Evolutionary conservation across 2,113 vertebrate species (phyloP).

Genomic region (Saguinus imperator): DNA sequence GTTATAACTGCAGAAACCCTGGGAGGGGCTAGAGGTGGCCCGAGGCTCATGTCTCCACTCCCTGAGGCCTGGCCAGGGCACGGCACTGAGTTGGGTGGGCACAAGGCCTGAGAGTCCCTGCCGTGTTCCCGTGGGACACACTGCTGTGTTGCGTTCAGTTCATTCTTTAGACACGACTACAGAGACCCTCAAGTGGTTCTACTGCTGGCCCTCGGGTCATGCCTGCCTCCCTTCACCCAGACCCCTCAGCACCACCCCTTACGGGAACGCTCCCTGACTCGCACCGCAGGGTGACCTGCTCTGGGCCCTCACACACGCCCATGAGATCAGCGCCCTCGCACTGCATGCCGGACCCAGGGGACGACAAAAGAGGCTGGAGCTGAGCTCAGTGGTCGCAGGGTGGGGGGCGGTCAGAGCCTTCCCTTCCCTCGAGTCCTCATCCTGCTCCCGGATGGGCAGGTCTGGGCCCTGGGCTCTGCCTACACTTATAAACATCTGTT

Average conservation of each 20-base stretch:
- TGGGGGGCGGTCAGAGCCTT: too few relatives aligned
- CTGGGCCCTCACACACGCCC: neutral
- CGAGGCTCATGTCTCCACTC: neutral
- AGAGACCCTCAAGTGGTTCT: too few relatives aligned
- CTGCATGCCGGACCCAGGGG: neutral
- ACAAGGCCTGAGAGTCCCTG: too few relatives aligned
- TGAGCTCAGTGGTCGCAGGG: too few relatives aligned
- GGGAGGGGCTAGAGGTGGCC: neutral
- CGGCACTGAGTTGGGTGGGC: neutral
- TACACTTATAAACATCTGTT: neutral
- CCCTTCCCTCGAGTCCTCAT: too few relatives aligned
- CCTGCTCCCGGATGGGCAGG: neutral
- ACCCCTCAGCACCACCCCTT: neutral
- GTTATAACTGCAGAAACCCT: too few relatives aligned
- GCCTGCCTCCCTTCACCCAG: neutral
- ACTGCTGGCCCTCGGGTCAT: neutral
- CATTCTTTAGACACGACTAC: neutral
- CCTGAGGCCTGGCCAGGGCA: neutral
- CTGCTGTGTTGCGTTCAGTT: neutral
- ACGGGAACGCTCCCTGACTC: neutral
- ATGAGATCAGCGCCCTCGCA: neutral
- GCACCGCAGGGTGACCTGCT: neutral
- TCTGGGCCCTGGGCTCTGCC: too few relatives aligned
- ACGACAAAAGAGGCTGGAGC: too few relatives aligned
- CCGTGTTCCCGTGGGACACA: neutral